Conservation (phyloP, 1,140 invertebrate genomes). For the Drosophila navojoa region DNA sequence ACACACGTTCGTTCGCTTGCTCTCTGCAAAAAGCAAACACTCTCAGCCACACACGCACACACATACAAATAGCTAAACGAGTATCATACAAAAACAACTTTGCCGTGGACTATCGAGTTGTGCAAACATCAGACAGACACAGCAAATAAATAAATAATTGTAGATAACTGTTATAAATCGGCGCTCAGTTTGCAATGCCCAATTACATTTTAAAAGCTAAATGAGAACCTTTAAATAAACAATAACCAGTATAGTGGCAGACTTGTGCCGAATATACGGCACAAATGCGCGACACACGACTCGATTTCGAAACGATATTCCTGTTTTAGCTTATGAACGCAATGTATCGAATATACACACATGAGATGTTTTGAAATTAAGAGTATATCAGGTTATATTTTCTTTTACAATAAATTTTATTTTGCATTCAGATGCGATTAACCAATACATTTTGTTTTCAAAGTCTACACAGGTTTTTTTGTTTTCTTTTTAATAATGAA, state of each 20-base stretch:
- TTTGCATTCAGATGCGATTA: conserved; percentile 78
- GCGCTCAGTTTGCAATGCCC: neutral
- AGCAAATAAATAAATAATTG: conserved; percentile 4
- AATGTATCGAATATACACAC: neutral
- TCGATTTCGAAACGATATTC: no score
- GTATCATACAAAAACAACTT: conserved; percentile 14
- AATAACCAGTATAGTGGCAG: no score
- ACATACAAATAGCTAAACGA: neutral
- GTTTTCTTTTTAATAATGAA: conserved; percentile 61
- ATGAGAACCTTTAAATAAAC: no score
- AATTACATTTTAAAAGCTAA: no score
- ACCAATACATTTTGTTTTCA: conserved; percentile 61
- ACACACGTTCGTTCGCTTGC: conserved; percentile 3
- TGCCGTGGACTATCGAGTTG: conserved; percentile 4
- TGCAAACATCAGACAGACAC: neutral
- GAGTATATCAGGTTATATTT: neutral
- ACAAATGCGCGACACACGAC: no score
- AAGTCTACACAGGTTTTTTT: conserved; percentile 63
- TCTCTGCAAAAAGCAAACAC: conserved; percentile 3
- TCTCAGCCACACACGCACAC: neutral
- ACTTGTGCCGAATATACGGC: no score
- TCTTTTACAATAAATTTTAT: conserved; percentile 72
- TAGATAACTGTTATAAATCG: neutral
- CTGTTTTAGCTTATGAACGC: neutral
- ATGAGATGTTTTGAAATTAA: neutral